Percentiles rank a stretch among this genome's conserved stretches.
These are phyloP conservation scores for Macrobrachium rosenbergii DNA, from an alignment of 1,140 invertebrate genomes.

Conservation along the genomic window DNA sequence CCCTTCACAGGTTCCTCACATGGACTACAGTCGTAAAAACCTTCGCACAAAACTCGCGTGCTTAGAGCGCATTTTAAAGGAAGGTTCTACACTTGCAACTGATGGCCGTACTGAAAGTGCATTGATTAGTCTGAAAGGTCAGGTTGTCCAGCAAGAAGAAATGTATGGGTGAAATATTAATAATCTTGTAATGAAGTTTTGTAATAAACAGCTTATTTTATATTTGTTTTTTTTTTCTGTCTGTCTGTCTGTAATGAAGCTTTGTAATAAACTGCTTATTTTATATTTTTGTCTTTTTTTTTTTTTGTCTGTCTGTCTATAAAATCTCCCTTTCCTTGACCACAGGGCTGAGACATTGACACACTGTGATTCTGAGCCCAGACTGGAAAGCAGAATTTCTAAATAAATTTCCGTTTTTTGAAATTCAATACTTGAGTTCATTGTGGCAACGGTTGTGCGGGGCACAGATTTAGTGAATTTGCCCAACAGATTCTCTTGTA, in stretches of 20 bases:
- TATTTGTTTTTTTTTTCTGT: not conserved
- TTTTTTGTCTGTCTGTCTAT: not conserved
- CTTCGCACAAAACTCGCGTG: conserved; percentile 40
- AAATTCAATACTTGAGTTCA: too few relatives aligned
- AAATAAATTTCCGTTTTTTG: not conserved
- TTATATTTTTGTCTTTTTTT: not conserved
- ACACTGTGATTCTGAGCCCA: too few relatives aligned
- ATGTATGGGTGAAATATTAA: conserved; percentile 12
- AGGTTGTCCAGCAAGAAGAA: conserved; percentile 24
- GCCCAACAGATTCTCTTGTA: too few relatives aligned
- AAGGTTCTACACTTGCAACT: conserved; percentile 14
- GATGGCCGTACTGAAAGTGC: conserved; percentile 31
- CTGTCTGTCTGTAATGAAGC: not conserved
- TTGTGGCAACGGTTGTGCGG: too few relatives aligned
- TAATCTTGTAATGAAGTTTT: not conserved
- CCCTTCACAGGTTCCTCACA: conserved; percentile 33
- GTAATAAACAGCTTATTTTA: not conserved
- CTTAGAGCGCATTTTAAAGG: conserved; percentile 32
- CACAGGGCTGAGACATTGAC: not conserved
- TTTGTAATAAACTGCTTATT: not conserved
- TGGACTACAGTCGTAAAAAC: conserved; percentile 36
- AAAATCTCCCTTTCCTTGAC: not conserved
- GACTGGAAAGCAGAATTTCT: not conserved
- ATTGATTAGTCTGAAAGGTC: conserved; percentile 30
- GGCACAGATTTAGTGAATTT: too few relatives aligned